Percentiles rank a stretch among this genome's conserved stretches.
These are phyloP conservation scores for Listronotus bonariensis DNA, from an alignment of 1,140 invertebrate species.

Conservation along the genomic window DNA sequence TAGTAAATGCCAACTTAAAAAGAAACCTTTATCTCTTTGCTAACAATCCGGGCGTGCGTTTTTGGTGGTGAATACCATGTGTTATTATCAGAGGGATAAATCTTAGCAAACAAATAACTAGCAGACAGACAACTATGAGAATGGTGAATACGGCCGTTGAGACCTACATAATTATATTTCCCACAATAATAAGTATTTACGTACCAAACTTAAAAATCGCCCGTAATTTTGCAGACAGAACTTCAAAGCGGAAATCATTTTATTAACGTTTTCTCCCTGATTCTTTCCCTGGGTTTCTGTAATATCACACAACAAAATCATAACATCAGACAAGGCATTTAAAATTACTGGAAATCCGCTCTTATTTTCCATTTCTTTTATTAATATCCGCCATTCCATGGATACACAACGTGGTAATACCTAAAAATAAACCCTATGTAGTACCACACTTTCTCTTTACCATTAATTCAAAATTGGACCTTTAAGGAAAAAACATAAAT, in stretches of 20 bases:
- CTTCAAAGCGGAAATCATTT: conserved; percentile 38
- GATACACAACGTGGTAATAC: conserved; percentile 44
- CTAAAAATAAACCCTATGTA: conserved; percentile 32
- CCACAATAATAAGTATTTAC: conserved; percentile 1
- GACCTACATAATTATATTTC: too few relatives aligned
- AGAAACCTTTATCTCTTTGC: too few relatives aligned
- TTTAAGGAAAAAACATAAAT: not conserved
- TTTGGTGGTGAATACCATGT: too few relatives aligned
- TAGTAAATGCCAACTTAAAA: too few relatives aligned
- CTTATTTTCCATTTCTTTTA: conserved; percentile 32
- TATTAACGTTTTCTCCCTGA: conserved; percentile 25
- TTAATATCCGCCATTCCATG: conserved; percentile 45
- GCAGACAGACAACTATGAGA: too few relatives aligned
- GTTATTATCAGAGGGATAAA: too few relatives aligned
- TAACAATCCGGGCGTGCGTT: too few relatives aligned
- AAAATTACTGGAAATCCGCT: conserved; percentile 34
- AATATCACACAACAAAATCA: conserved; percentile 46
- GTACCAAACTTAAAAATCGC: conserved; percentile 42
- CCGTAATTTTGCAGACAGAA: conserved; percentile 47
- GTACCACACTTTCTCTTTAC: too few relatives aligned
- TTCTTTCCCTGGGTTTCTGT: conserved; percentile 40
- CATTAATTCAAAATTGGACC: too few relatives aligned
- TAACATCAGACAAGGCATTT: conserved; percentile 41
- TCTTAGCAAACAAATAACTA: too few relatives aligned
- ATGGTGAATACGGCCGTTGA: too few relatives aligned